Conservation (phyloP, 2,888 invertebrate genomes). For the Cetonia aurata region DNA sequence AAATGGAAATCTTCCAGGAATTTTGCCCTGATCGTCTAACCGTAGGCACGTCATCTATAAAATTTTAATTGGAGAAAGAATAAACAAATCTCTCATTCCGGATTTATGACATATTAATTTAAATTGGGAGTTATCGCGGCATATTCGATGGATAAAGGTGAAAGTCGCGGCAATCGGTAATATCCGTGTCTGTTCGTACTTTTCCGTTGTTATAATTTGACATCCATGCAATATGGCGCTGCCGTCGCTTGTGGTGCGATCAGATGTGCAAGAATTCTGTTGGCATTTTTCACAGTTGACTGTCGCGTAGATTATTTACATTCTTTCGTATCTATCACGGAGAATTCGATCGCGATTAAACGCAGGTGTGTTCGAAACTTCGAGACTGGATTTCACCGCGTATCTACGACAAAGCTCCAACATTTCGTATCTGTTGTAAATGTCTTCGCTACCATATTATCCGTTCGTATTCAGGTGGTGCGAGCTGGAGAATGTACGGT, state of each 20-base stretch:
- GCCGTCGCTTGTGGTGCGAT: constrained; percentile 55
- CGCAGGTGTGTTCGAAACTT: background rate
- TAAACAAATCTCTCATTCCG: too few relatives aligned
- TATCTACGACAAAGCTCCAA: background rate
- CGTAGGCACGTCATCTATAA: too few relatives aligned
- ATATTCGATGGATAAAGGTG: constrained; percentile 12
- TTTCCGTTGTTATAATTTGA: constrained; percentile 51
- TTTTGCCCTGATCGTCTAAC: too few relatives aligned
- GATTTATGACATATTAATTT: too few relatives aligned
- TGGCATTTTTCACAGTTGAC: constrained; percentile 4
- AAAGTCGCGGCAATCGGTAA: constrained; percentile 29
- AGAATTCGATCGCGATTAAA: background rate
- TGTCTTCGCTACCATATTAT: constrained; percentile 19
- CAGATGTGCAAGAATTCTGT: constrained; percentile 55
- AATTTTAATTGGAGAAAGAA: constrained; percentile 2
- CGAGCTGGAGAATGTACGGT: constrained; percentile 33
- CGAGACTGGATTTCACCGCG: background rate
- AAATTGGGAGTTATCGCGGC: too few relatives aligned
- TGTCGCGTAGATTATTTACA: constrained; percentile 5
- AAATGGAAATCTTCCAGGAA: background rate
- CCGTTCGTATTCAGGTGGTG: constrained; percentile 13
- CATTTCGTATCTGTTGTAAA: constrained; percentile 9
- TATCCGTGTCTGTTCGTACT: constrained; percentile 38
- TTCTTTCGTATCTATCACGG: background rate
- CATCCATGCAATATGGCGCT: constrained; percentile 60